Evolutionary conservation across 2,888 invertebrate genomes (phyloP).

Genomic region (Coleophora deauratella): DNA sequence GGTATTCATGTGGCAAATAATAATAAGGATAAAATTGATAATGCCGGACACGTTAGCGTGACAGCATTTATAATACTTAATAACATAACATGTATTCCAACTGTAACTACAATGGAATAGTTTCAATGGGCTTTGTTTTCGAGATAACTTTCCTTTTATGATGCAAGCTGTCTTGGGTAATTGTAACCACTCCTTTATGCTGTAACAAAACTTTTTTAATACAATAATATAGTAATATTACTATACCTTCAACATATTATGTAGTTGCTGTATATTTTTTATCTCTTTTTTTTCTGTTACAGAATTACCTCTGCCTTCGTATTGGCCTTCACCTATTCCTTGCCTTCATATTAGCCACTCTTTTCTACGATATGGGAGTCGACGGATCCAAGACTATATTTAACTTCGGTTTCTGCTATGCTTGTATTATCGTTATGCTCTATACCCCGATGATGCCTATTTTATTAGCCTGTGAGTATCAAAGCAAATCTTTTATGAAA

Average conservation of each 20-base stretch:
- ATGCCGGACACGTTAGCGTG: no score
- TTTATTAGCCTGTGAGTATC: constrained; percentile 82
- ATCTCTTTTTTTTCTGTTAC: constrained; percentile 21
- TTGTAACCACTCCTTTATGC: no score
- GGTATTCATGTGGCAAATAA: constrained; percentile 1
- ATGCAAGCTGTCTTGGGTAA: no score
- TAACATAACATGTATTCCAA: no score
- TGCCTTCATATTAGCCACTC: constrained; percentile 79
- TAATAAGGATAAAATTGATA: neutral
- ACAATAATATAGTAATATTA: no score
- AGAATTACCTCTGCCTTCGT: constrained; percentile 83
- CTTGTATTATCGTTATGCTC: constrained; percentile 84
- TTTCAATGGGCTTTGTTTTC: no score
- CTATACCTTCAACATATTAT: no score
- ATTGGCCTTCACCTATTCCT: constrained; percentile 79
- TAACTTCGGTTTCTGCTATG: constrained; percentile 89
- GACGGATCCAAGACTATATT: constrained; percentile 88
- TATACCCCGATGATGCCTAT: constrained; percentile 90
- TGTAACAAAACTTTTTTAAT: no score
- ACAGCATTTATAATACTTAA: no score
- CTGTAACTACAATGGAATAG: no score
- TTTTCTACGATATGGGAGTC: constrained; percentile 83
- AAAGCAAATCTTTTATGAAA: neutral
- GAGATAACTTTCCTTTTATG: no score
- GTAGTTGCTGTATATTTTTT: no score